Conservation (phyloP, 2,888 invertebrate species). For the Clostera curtula region DNA sequence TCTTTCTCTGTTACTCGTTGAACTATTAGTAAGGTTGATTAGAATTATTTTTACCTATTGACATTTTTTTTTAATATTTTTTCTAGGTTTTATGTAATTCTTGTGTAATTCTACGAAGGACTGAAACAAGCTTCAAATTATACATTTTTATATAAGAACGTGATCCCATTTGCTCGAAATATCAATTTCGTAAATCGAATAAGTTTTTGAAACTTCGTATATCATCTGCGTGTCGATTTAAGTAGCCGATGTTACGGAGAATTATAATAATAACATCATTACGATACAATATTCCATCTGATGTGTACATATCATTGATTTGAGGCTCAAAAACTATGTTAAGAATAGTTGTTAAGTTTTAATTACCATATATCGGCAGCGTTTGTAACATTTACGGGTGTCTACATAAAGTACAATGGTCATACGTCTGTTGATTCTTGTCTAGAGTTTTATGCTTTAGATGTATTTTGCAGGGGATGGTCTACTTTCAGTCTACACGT, state of each 20-base stretch:
- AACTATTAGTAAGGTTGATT: slow-evolving; percentile 30
- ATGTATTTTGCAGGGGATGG: slow-evolving; percentile 48
- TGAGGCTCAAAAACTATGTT: slow-evolving; percentile 46
- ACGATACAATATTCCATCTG: slow-evolving; percentile 20
- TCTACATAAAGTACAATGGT: slow-evolving; percentile 60
- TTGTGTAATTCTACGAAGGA: slow-evolving; percentile 31
- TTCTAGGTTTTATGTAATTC: slow-evolving; percentile 36
- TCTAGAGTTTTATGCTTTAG: slow-evolving; percentile 55
- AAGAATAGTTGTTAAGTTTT: slow-evolving; percentile 41
- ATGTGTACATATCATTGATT: slow-evolving; percentile 52
- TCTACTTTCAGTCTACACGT: no score
- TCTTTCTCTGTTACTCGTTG: slow-evolving; percentile 29
- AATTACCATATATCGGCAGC: slow-evolving; percentile 26
- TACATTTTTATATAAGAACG: slow-evolving; percentile 29
- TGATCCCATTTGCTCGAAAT: not conserved
- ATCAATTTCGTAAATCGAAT: slow-evolving; percentile 13
- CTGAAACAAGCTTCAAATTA: slow-evolving; percentile 39
- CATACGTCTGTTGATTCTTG: slow-evolving; percentile 50
- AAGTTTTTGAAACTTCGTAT: slow-evolving; percentile 16
- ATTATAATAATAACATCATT: no score
- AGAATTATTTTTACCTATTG: slow-evolving; percentile 53
- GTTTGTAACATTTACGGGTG: slow-evolving; percentile 66
- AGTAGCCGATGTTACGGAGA: slow-evolving; percentile 3
- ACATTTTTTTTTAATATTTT: slow-evolving; percentile 42
- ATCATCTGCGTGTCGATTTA: slow-evolving; percentile 16